phyloP scores from a whole-genome alignment of 2,113 vertebrate species.

The Dromas ardeola region DNA sequence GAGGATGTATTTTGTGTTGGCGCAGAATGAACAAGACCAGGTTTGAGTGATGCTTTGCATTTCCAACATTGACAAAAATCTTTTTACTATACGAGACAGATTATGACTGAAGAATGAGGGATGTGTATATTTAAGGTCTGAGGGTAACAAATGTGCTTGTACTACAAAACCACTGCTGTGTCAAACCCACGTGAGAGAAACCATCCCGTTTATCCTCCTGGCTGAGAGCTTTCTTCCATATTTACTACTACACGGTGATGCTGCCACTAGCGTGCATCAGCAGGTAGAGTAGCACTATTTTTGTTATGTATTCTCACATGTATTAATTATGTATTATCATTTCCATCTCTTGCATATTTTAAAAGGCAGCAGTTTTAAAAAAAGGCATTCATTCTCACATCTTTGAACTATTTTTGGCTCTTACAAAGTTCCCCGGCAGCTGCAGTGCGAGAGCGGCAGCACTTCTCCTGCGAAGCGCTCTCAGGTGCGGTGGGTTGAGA shows the following conservation, averaged over 20 bases:
- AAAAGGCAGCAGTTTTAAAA: not conserved
- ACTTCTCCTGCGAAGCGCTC: not conserved
- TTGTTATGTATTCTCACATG: not conserved
- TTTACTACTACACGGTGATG: not conserved
- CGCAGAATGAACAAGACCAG: not conserved
- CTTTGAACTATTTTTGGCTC: not conserved
- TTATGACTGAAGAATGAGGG: not conserved
- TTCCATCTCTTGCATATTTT: not conserved
- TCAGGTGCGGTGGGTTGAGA: not conserved
- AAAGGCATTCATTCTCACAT: not conserved
- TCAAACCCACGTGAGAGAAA: not conserved
- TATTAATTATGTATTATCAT: not conserved
- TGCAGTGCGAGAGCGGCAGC: rapidly evolving
- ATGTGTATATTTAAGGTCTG: not conserved
- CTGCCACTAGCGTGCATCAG: not conserved
- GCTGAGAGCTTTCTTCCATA: not conserved
- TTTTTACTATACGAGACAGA: rapidly evolving
- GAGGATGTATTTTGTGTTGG: not conserved
- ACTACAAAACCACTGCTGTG: rapidly evolving
- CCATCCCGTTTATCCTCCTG: not conserved
- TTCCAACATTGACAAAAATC: not conserved
- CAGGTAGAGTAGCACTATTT: not conserved
- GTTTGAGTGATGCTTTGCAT: not conserved
- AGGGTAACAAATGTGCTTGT: not conserved
- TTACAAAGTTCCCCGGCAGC: not conserved